Conservation (phyloP, 2,113 vertebrate species). For the Scopus umbretta region DNA sequence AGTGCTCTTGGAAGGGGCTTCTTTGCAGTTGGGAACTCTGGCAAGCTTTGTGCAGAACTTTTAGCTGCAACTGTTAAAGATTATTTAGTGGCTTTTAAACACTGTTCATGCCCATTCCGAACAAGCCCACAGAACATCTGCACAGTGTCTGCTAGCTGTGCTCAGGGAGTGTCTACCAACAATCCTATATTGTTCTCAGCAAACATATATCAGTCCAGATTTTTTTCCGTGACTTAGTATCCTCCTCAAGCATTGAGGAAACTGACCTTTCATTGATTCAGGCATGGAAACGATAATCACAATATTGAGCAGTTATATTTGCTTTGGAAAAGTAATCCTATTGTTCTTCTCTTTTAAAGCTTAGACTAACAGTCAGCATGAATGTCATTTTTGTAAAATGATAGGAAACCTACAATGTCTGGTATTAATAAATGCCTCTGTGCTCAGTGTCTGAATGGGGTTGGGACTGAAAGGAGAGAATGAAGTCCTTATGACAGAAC, state of each 20-base stretch:
- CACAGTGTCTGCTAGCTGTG: slow-evolving; percentile 18
- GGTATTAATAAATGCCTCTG: slow-evolving; percentile 54
- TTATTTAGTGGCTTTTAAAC: slow-evolving; percentile 53
- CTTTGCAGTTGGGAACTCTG: background rate
- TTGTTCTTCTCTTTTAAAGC: slow-evolving; percentile 50
- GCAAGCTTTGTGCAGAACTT: background rate
- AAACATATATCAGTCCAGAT: background rate
- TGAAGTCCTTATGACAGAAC: slow-evolving; percentile 33
- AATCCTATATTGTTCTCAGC: slow-evolving; percentile 49
- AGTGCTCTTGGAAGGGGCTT: background rate
- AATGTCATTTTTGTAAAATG: slow-evolving; percentile 42
- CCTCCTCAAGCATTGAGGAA: background rate
- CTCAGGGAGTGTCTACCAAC: background rate
- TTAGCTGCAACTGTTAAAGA: slow-evolving; percentile 37
- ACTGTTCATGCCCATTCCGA: slow-evolving; percentile 23
- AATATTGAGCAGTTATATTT: slow-evolving; percentile 36
- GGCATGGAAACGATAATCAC: slow-evolving; percentile 31
- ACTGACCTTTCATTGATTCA: slow-evolving; percentile 44
- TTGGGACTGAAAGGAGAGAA: slow-evolving; percentile 15
- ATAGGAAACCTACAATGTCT: slow-evolving; percentile 40
- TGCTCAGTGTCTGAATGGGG: background rate
- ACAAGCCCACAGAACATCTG: slow-evolving; percentile 58
- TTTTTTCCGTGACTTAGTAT: background rate
- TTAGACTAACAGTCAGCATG: slow-evolving; percentile 58
- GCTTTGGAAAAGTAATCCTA: slow-evolving; percentile 52